Conservation (phyloP, 2,113 vertebrate genomes). For the Emydocephalus ijimae region DNA sequence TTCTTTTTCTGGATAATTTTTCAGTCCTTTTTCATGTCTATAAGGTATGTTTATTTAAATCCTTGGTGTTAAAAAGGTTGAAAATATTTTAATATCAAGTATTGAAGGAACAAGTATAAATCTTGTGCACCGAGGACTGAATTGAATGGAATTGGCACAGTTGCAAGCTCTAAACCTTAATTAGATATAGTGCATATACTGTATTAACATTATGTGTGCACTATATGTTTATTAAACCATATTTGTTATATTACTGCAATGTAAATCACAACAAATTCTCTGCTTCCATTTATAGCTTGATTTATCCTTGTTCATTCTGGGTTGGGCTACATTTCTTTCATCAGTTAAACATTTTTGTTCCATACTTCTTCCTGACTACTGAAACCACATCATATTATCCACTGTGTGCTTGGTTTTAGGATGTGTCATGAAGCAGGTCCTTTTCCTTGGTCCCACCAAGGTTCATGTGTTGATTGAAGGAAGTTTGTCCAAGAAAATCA, state of each 20-base stretch:
- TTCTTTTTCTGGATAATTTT: background rate
- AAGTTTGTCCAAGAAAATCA: slow-evolving; percentile 37
- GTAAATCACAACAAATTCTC: background rate
- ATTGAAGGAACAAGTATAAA: background rate
- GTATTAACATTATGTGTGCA: background rate
- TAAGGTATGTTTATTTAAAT: background rate
- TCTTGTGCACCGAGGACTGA: background rate
- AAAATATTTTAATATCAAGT: background rate
- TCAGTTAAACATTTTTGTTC: background rate
- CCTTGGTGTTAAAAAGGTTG: background rate
- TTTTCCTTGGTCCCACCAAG: slow-evolving; percentile 44
- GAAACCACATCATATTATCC: slow-evolving; percentile 48
- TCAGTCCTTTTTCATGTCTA: background rate
- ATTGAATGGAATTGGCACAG: background rate
- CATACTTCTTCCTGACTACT: slow-evolving; percentile 44
- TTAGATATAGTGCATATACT: background rate
- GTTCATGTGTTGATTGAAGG: slow-evolving; percentile 57
- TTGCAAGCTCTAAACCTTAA: background rate
- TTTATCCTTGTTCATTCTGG: background rate
- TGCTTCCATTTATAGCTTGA: background rate
- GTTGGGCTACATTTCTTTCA: background rate
- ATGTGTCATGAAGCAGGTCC: slow-evolving; percentile 55
- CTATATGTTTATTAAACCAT: background rate
- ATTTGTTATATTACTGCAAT: background rate
- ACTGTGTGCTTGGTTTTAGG: slow-evolving; percentile 39